Evolutionary conservation across 2,113 vertebrate species (phyloP).

Genomic region (Emydocephalus ijimae): DNA sequence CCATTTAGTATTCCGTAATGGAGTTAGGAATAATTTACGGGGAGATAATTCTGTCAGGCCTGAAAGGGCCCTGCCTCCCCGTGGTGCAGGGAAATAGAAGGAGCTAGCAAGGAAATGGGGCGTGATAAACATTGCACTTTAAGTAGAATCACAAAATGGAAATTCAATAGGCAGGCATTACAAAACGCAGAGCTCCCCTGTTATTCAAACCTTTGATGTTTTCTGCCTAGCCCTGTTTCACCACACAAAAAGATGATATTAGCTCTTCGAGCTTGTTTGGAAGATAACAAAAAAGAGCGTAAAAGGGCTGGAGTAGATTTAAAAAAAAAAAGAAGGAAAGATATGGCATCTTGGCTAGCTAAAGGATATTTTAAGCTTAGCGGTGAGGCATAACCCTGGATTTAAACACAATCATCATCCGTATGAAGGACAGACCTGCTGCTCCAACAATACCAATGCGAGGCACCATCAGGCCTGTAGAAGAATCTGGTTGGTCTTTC

Average conservation of each 20-base stretch:
- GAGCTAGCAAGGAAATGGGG: conserved; percentile 71
- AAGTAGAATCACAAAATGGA: conserved; percentile 69
- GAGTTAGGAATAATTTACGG: conserved; percentile 72
- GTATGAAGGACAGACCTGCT: neutral
- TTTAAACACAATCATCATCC: neutral
- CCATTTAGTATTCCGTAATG: conserved; percentile 68
- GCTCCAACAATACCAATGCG: too few species aligned
- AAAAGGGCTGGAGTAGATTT: too few species aligned
- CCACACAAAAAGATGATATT: conserved; percentile 41
- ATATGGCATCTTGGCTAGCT: neutral
- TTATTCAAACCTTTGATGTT: conserved; percentile 61
- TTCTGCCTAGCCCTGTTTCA: conserved; percentile 54
- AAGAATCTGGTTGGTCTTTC: too few species aligned
- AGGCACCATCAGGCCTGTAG: too few species aligned
- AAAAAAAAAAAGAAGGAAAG: neutral
- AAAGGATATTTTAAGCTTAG: neutral
- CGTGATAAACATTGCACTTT: conserved; percentile 67
- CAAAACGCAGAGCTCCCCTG: conserved; percentile 60
- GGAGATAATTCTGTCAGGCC: conserved; percentile 69
- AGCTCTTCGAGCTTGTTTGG: conserved; percentile 45
- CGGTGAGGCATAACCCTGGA: neutral
- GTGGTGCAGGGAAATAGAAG: conserved; percentile 71
- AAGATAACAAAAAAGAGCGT: conserved; percentile 26
- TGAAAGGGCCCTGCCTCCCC: conserved; percentile 65
- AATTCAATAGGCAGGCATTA: conserved; percentile 64